Evolutionary conservation across 2,797 vertebrate species (phyloP).

Genomic region (Typhlichthys subterraneus): DNA sequence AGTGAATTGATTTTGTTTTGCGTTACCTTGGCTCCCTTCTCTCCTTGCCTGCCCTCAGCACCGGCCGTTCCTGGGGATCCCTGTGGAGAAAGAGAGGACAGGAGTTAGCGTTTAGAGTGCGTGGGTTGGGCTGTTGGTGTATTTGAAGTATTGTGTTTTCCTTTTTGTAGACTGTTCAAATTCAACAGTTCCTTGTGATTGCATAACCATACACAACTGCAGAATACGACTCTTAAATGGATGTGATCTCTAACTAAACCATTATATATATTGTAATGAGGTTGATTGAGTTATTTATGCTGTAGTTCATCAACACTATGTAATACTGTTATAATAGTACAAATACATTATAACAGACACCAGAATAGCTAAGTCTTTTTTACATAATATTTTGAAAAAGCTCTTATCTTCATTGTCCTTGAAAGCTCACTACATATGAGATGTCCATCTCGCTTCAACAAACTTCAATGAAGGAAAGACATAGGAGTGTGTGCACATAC

Average conservation of each 20-base stretch:
- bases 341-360: conserved; percentile 8
- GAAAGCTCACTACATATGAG: conserved; percentile 3
- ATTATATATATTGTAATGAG: too few species aligned
- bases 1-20: conserved; percentile 52
- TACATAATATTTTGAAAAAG: not conserved
- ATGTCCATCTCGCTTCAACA: too few species aligned
- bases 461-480: not conserved
- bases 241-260: too few species aligned
- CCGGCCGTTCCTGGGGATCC: conserved; percentile 90
- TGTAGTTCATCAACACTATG: not conserved
- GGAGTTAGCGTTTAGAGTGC: conserved; percentile 40
- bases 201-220: too few species aligned
- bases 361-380: too few species aligned
- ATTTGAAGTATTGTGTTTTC: not conserved
- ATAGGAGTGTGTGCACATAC: too few species aligned
- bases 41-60: conserved; percentile 94
- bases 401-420: conserved; percentile 26
- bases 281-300: not conserved
- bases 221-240: too few species aligned
- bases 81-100: conserved; percentile 71
- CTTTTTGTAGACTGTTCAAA: not conserved
- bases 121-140: not conserved
- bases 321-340: not conserved
- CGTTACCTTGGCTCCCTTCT: conserved; percentile 96
- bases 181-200: too few species aligned